These are phyloP conservation scores for Pangasius sanitwongsei DNA, from an alignment of 2,797 vertebrate species.

Conservation along the genomic window DNA sequence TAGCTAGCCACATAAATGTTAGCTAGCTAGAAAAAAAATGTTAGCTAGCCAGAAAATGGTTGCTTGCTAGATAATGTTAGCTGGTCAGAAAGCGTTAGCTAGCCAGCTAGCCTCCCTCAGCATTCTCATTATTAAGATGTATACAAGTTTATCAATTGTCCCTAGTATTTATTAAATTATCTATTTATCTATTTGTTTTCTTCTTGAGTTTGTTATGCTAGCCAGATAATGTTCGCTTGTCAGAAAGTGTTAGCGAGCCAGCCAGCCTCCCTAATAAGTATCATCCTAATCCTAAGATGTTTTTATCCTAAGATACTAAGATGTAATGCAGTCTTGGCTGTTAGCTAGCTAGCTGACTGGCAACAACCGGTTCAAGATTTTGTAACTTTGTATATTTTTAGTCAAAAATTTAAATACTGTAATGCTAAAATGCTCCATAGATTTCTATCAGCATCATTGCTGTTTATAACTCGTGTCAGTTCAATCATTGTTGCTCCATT, in stretches of 20 bases:
- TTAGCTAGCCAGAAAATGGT: not conserved
- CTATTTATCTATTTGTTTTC: not conserved
- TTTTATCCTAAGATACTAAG: not conserved
- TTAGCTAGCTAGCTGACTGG: not conserved
- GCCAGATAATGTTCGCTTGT: not conserved
- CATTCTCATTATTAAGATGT: not conserved
- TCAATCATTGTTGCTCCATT: not conserved
- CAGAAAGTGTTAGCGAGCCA: not conserved
- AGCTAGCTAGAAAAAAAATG: not conserved
- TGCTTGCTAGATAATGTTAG: not conserved
- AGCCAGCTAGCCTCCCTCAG: not conserved
- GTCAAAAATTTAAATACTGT: too few relatives aligned
- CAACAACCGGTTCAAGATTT: not conserved
- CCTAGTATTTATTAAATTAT: not conserved
- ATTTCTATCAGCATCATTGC: not conserved
- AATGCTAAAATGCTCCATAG: not conserved
- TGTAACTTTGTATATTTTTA: not conserved
- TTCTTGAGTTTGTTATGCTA: not conserved
- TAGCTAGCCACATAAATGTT: not conserved
- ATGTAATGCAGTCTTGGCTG: not conserved
- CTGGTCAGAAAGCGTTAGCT: not conserved
- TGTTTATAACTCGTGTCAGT: not conserved
- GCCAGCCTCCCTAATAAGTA: not conserved
- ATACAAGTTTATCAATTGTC: not conserved
- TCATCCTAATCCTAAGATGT: not conserved